Percentiles rank a stretch among this genome's conserved stretches.
Conservation (phyloP, 2,797 vertebrate genomes). For the Microcaecilia unicolor region DNA sequence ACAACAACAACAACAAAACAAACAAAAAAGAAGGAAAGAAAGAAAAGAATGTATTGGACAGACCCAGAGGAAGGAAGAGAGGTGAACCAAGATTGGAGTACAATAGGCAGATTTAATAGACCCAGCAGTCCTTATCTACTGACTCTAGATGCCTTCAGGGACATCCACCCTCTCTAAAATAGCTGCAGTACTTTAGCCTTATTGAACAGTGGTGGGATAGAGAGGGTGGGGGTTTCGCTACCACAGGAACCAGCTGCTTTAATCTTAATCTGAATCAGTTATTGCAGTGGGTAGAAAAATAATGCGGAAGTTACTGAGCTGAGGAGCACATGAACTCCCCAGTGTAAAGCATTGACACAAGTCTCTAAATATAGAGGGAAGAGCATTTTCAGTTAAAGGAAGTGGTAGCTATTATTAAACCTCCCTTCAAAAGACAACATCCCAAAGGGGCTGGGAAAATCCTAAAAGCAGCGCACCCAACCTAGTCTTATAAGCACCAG, state of each 20-base stretch:
- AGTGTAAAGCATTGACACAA: neutral
- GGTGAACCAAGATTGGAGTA: too few species aligned
- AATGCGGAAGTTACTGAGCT: rapidly evolving
- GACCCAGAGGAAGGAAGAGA: rapidly evolving
- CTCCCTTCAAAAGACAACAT: neutral
- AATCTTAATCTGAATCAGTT: neutral
- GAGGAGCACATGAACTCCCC: neutral
- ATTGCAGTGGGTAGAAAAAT: neutral
- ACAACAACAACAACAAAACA: neutral
- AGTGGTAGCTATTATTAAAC: neutral
- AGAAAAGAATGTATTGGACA: neutral
- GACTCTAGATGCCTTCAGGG: too few species aligned
- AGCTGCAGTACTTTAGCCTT: too few species aligned
- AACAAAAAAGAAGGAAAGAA: too few species aligned
- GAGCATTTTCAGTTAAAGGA: neutral
- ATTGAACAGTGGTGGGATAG: too few species aligned
- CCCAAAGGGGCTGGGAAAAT: too few species aligned
- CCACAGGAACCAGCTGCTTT: rapidly evolving
- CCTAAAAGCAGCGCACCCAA: neutral
- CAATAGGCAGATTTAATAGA: too few species aligned
- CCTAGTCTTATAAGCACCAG: too few species aligned
- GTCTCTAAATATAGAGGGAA: neutral
- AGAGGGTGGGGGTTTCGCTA: too few species aligned
- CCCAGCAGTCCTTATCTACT: too few species aligned
- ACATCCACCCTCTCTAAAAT: too few species aligned